Base-by-base conservation (phyloP, 2,888 invertebrate genomes). In the Neuroscelio doddi region DNA sequence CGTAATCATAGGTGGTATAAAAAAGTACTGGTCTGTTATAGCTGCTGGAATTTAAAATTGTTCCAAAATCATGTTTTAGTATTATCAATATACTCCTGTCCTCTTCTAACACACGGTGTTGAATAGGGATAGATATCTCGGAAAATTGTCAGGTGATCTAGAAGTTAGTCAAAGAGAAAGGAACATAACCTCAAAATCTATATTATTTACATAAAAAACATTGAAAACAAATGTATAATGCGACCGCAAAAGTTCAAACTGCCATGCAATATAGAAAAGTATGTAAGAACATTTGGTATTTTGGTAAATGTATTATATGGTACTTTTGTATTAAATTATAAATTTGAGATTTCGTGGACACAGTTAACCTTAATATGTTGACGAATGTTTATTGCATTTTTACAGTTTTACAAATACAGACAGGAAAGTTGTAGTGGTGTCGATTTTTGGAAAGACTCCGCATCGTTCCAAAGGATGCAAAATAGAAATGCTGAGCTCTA, bases 401-500 rank as follows among this genome's bases (percentile, higher is more conserved):
- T 73, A 36, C 51, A 82, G 82, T 38, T 72, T 81, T 42, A n/a
- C 68, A n/a, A 71, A 73, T 16, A 52, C 57, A 1, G 79, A 83
- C 21, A 76, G 78, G 49, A 89, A 90, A 73, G 89, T 92, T 27
- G 88, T 92, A 4, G 87, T 92, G 1, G 89, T 93, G 7, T 91
- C 92, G 7, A 86, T 93, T 15, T 89, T 93, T 73, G 93, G 92
- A 7, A 92, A 92, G 83, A 90, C 91, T 17, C 87, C 89, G 0
- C 89, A 88, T 76, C 87, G 88, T 73, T 87, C 89, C 32, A 83
- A 81, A 71, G 89, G 90, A 59, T 89, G 90, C 75, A 92, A 92
- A 86, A 87, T 90, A 41, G 88, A 89, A 69, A 83, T 84, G 79
- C 68, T 84, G n/a, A 79, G 79, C 61, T 78, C 82, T 0, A 69